Evolutionary conservation across 2,797 vertebrate genomes (phyloP).

Genomic region (Taenioides sp.): DNA sequence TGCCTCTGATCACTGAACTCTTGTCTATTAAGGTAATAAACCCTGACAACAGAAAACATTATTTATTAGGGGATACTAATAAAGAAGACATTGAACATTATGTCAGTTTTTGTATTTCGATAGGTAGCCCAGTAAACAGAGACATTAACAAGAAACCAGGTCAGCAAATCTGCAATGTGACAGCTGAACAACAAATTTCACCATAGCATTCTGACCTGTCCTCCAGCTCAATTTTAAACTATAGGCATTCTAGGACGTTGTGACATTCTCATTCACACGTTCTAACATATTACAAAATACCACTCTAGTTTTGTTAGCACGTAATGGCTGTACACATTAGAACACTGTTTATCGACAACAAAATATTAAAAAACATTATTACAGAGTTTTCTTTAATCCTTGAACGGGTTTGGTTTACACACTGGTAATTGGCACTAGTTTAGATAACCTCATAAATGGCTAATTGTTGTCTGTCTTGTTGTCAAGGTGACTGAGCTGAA

Average conservation of each 20-base stretch:
- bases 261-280: no score
- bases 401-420: background rate
- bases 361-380: background rate
- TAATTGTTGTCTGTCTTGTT: slow-evolving; percentile 31
- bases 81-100: no score
- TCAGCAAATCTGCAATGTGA: no score
- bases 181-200: no score
- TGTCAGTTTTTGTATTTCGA: no score
- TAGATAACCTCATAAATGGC: background rate
- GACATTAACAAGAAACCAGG: no score
- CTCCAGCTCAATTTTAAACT: no score
- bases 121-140: no score
- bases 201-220: no score
- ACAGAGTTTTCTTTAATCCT: background rate
- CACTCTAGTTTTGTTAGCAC: background rate
- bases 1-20: slow-evolving; percentile 93
- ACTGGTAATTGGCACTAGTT: background rate
- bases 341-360: background rate
- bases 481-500: slow-evolving; percentile 94
- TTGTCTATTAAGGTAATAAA: slow-evolving; percentile 93
- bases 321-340: background rate
- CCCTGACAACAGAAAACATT: background rate
- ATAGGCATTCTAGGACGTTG: no score
- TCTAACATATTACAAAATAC: background rate
- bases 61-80: background rate